Conservation (phyloP, 2,113 vertebrate genomes). For the Apaloderma vittatum region DNA sequence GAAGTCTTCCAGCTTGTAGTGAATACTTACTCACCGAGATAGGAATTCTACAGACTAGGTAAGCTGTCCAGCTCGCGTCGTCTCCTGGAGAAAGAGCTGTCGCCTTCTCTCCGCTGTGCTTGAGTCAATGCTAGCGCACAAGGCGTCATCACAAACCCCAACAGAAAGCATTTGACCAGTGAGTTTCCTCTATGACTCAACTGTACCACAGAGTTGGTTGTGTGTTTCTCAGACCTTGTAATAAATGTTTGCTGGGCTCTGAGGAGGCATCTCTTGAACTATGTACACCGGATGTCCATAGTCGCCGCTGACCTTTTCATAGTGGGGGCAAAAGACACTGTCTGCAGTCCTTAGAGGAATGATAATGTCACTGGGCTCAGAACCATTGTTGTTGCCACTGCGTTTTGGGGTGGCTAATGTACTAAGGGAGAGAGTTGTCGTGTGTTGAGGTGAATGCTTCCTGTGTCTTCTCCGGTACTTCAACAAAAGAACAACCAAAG, state of each 20-base stretch:
- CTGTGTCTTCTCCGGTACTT: constrained; percentile 96
- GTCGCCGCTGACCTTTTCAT: constrained; percentile 99
- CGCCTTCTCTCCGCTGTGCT: constrained; percentile 67
- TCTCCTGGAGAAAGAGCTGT: constrained; percentile 71
- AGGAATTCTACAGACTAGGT: constrained; percentile 80
- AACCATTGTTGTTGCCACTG: constrained; percentile 94
- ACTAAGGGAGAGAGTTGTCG: constrained; percentile 93
- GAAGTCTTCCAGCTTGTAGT: constrained; percentile 80
- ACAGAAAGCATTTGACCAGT: constrained; percentile 79
- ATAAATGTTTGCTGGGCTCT: constrained; percentile 99
- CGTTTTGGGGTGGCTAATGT: constrained; percentile 97
- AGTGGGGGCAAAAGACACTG: constrained; percentile 99
- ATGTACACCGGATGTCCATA: constrained; percentile 99
- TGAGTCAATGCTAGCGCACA: constrained; percentile 78
- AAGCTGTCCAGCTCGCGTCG: constrained; percentile 77
- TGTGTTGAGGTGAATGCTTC: constrained; percentile 97
- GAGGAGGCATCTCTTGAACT: constrained; percentile 98
- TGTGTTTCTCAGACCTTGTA: constrained; percentile 94
- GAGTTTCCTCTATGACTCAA: constrained; percentile 76
- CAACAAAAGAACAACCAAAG: constrained; percentile 95
- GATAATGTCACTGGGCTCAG: constrained; percentile 99
- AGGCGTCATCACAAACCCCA: constrained; percentile 74
- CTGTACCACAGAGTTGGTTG: constrained; percentile 69
- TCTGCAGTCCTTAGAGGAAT: constrained; percentile 99
- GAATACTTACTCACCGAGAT: constrained; percentile 69